Base-by-base conservation (phyloP, 2,888 invertebrate genomes). In the Hartigia nigra region DNA sequence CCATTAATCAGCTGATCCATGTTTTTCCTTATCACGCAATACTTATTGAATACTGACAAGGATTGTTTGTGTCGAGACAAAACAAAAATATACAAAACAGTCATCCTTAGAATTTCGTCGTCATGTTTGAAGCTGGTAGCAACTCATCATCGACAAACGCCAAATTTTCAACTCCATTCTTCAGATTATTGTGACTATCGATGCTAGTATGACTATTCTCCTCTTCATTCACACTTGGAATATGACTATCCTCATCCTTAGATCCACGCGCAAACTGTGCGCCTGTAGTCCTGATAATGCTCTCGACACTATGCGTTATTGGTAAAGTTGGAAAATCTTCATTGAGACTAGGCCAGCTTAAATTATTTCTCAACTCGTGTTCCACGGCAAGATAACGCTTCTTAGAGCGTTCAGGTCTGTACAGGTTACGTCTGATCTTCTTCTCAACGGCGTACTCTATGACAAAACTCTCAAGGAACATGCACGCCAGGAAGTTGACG, bases 361-460 rank as follows among this genome's bases (percentile, higher is more conserved):
- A 91, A 84, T 93, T 92, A 32, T 90, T 90, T 34, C 92, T 91
- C 39, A 95, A 88, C 78, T 94, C 93, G 39, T 93, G 90, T 81
- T 95, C 94, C 11, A 96, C 91, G 36, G 93, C 93, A 80, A 94
- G 90, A 88, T 95, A 96, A 85, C 93, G 93, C 80, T 94, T 94
- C 81, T 93, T 94, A 0, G 94, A 94, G 80, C 93, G 94, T 76
- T 92, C 91, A 9, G 93, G 91, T 84, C 92, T 92, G 81, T 93
- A 93, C 77, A 93, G 92, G 70, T 92, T 92, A 77, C 91, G 92
- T 2, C 92, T 91, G 11, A 94, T 86, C 82, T 93, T 93, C 81
- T 93, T 93, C 82, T 94, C 94, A 9, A 95, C 91, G n/a, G 94
- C 87, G 86, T 92, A 93, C 84, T 95, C 95, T 4, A 95, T 93